A percentile compares a stretch with the other conserved stretches of the same genome.
Conservation (phyloP, 1,140 invertebrate genomes). For the Drosophila kikkawai region DNA sequence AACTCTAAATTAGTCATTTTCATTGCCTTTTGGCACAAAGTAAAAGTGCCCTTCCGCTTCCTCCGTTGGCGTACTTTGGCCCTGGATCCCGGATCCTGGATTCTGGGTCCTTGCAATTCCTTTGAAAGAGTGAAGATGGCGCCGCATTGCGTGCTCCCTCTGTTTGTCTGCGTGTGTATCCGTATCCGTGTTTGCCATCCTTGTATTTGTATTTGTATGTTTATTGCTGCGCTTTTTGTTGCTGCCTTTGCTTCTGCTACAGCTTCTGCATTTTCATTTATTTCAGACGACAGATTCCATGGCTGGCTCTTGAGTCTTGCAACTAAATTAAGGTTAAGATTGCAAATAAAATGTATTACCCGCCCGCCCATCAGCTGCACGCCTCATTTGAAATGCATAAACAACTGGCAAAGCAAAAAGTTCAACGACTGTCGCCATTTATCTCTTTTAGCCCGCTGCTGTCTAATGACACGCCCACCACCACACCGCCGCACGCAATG, state of each 20-base stretch:
- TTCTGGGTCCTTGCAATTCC: slow-evolving; percentile 46
- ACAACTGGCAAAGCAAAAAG: slow-evolving; percentile 80
- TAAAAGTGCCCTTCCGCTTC: slow-evolving; percentile 51
- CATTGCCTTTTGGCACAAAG: slow-evolving; percentile 74
- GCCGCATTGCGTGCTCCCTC: slow-evolving; percentile 51
- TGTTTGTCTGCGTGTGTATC: slow-evolving; percentile 18
- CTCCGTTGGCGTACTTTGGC: slow-evolving; percentile 5
- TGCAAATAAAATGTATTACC: slow-evolving; percentile 82
- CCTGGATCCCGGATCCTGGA: neutral
- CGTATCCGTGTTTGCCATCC: slow-evolving; percentile 40
- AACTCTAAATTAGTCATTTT: slow-evolving; percentile 82
- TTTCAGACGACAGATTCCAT: slow-evolving; percentile 74
- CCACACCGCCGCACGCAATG: slow-evolving; percentile 36
- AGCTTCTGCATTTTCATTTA: slow-evolving; percentile 76
- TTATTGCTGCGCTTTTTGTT: slow-evolving; percentile 78
- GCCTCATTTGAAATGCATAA: slow-evolving; percentile 81
- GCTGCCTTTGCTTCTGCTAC: slow-evolving; percentile 33
- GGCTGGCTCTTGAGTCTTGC: slow-evolving; percentile 62
- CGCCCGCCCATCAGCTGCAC: slow-evolving; percentile 26
- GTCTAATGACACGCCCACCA: slow-evolving; percentile 78
- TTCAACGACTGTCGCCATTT: slow-evolving; percentile 81
- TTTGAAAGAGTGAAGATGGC: slow-evolving; percentile 56
- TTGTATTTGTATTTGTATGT: slow-evolving; percentile 53
- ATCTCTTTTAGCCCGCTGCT: slow-evolving; percentile 74
- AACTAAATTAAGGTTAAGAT: slow-evolving; percentile 83